phyloP scores from a whole-genome alignment of 2,888 invertebrate genomes.

The Eledona agricola region DNA sequence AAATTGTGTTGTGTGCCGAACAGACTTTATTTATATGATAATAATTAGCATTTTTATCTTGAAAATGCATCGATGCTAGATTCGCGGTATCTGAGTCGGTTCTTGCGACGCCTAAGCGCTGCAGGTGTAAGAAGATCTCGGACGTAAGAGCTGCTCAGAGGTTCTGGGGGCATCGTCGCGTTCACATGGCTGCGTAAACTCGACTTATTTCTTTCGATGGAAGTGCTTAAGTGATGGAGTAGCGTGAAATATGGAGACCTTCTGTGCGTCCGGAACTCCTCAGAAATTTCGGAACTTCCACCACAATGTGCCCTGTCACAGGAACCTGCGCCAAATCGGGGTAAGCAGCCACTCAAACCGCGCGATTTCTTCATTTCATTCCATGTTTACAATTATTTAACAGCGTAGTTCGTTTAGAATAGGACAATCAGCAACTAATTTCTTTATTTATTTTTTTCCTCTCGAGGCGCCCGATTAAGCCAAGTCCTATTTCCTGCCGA shows the following conservation, averaged over 20 bases:
- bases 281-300: conserved; percentile 47
- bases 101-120: conserved; percentile 32
- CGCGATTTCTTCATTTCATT: background rate
- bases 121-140: conserved; percentile 37
- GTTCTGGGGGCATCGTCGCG: conserved; percentile 37
- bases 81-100: conserved; percentile 13
- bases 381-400: too few species aligned
- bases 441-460: too few species aligned
- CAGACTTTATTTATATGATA: too few species aligned
- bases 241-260: conserved; percentile 47
- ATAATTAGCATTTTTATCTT: conserved; percentile 18
- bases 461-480: too few species aligned
- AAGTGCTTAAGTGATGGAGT: conserved; percentile 12
- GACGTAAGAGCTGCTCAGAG: conserved; percentile 36
- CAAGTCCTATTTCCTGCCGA: too few species aligned
- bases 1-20: too few species aligned
- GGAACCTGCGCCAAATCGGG: conserved; percentile 46
- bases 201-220: conserved; percentile 8
- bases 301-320: conserved; percentile 44
- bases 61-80: conserved; percentile 27
- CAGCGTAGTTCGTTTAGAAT: background rate
- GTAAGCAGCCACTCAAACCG: conserved; percentile 39
- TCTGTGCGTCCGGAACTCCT: conserved; percentile 42
- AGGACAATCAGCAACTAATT: too few species aligned
- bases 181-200: conserved; percentile 35